Evolutionary conservation across 2,797 vertebrate genomes (phyloP).

Genomic region (Acanthornis magna): DNA sequence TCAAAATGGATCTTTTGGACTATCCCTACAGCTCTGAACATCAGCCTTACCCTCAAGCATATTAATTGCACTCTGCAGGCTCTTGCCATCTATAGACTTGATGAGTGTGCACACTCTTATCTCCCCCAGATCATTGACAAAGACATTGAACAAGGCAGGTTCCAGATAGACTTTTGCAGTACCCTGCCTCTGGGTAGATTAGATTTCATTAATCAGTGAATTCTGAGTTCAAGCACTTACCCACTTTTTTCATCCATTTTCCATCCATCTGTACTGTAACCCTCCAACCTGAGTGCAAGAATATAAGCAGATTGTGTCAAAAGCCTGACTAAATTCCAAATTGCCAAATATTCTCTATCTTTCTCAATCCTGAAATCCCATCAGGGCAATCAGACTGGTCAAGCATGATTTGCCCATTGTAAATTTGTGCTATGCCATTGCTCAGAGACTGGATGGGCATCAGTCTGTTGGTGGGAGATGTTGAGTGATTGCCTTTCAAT

Average conservation of each 20-base stretch:
- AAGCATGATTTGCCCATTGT: background rate
- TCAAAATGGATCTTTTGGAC: background rate
- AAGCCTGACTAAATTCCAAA: background rate
- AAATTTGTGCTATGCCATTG: background rate
- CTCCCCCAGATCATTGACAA: background rate
- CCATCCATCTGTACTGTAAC: background rate
- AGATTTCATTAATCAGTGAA: background rate
- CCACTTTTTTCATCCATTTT: background rate
- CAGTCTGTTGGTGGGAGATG: background rate
- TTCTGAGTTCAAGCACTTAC: background rate
- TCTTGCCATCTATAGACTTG: background rate
- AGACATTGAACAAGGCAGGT: background rate
- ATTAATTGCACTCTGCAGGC: background rate
- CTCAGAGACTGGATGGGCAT: background rate
- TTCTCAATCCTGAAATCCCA: background rate
- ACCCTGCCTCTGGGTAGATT: background rate
- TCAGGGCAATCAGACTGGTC: background rate
- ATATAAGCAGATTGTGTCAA: background rate
- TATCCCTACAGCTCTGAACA: background rate
- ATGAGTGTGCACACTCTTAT: fast-evolving
- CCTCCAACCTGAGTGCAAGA: background rate
- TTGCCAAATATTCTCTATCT: background rate
- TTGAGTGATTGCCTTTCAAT: background rate
- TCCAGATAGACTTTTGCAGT: background rate
- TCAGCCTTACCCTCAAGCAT: background rate